These are phyloP conservation scores for Nomada flava DNA, from an alignment of 2,888 invertebrate genomes.

Conservation along the genomic window DNA sequence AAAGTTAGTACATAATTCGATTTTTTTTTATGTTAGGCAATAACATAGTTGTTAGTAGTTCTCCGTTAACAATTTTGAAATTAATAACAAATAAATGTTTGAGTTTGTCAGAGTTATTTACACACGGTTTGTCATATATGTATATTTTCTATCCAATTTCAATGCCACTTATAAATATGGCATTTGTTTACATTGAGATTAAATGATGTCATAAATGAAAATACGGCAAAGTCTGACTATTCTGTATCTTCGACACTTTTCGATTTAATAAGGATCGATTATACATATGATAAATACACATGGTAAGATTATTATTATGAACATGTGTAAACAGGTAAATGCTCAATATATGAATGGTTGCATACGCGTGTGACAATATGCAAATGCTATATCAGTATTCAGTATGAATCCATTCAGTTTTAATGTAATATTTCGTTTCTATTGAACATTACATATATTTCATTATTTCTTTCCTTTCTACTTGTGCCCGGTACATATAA, in stretches of 20 bases:
- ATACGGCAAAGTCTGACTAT: not conserved
- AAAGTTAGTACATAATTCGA: not conserved
- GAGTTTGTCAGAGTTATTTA: conserved; percentile 3
- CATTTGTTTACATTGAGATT: not conserved
- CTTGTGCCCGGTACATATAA: no score
- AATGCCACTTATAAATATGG: conserved; percentile 26
- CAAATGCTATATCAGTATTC: not conserved
- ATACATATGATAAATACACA: not conserved
- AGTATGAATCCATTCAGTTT: not conserved
- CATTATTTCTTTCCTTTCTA: no score
- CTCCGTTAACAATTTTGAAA: not conserved
- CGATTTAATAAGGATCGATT: conserved; percentile 5
- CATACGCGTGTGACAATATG: conserved; percentile 10
- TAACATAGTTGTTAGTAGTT: not conserved
- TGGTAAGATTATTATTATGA: conserved; percentile 3
- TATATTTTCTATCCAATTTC: not conserved
- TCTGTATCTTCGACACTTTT: not conserved
- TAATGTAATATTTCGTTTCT: not conserved
- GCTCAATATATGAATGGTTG: not conserved
- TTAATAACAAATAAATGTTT: not conserved
- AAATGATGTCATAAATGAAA: not conserved
- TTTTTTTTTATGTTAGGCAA: not conserved
- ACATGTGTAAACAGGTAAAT: not conserved
- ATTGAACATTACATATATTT: no score
- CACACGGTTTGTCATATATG: not conserved